Base-by-base conservation (phyloP, 2,888 invertebrate genomes). In the Chrysolina americana region DNA sequence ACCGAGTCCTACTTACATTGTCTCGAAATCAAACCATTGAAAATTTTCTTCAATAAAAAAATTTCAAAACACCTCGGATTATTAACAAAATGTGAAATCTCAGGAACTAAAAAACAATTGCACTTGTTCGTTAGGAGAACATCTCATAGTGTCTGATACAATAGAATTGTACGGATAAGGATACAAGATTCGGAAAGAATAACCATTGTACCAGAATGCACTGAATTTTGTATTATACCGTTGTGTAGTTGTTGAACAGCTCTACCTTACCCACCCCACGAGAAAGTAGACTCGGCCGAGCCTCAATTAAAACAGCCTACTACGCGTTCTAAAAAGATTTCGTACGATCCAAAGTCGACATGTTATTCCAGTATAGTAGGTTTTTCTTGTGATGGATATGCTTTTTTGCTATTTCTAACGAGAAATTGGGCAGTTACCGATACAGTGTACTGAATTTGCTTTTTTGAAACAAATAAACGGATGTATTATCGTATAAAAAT, bases 261-360 rank as follows among this genome's bases (percentile, higher is more conserved):
- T 74, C 78, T 79, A 81, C 80, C 80, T 74, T 74, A 74, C 78
- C 77, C 75, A 77, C 81, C 85, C 82, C 83, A 83, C 82, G 80
- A 81, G 81, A 84, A 83, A 86, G 83, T 87, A 83, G 87, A 86
- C 86, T 86, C 85, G 86, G 78, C 86, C 86, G 81, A 84, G 85
- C 86, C 85, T 87, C 87, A 87, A 87, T 87, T 87, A 87, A 87
- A 85, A 85, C 85, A 80, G 81, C 79, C 83, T 87, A 87, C 86
- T 86, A 86, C 77, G 82, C 85, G 85, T 85, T 81, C 85, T 82
- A 82, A 87, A 87, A 87, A 87, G 82, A 81, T 85, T 79, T 76
- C 78, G 78, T 71, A 70, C 50, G 73, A 74, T 79, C 69, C 75
- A 68, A 78, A 79, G 74, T 74, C 78, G 75, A 74, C 74, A 73